Conservation (phyloP, 2,888 invertebrate species). For the Caenorhabditis becei region DNA sequence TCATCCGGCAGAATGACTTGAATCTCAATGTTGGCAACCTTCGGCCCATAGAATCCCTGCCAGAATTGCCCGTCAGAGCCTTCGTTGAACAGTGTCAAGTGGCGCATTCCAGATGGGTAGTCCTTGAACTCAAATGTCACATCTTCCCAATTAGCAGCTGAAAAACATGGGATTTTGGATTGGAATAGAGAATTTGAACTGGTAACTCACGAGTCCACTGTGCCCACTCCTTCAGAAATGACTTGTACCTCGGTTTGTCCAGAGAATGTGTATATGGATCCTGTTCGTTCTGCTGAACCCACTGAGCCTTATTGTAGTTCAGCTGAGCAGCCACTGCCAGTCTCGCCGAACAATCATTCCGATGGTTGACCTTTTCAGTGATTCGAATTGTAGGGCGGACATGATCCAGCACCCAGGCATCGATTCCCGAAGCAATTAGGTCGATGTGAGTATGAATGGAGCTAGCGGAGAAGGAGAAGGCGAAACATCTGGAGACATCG, state of each 20-base stretch:
- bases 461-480: conserved; percentile 18
- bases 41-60: conserved; percentile 54
- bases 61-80: conserved; percentile 39
- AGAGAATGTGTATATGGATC: not conserved
- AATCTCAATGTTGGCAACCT: conserved; percentile 43
- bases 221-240: conserved; percentile 20
- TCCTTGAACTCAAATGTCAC: conserved; percentile 13
- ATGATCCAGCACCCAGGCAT: conserved; percentile 21
- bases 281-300: conserved; percentile 19
- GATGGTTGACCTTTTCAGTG: conserved; percentile 44
- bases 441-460: conserved; percentile 20
- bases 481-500: conserved; percentile 30
- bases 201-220: conserved; percentile 40
- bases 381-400: conserved; percentile 36
- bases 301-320: conserved; percentile 31
- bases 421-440: conserved; percentile 18
- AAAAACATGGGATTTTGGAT: no score
- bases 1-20: conserved; percentile 39
- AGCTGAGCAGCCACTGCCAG: conserved; percentile 39
- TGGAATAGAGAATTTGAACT: no score
- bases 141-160: conserved; percentile 19
- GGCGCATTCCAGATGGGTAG: conserved; percentile 47
- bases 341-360: conserved; percentile 39
- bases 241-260: conserved; percentile 19
- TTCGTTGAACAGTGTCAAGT: conserved; percentile 24